Conservation (phyloP, 2,888 invertebrate genomes). For the Zygogramma bicolorata region DNA sequence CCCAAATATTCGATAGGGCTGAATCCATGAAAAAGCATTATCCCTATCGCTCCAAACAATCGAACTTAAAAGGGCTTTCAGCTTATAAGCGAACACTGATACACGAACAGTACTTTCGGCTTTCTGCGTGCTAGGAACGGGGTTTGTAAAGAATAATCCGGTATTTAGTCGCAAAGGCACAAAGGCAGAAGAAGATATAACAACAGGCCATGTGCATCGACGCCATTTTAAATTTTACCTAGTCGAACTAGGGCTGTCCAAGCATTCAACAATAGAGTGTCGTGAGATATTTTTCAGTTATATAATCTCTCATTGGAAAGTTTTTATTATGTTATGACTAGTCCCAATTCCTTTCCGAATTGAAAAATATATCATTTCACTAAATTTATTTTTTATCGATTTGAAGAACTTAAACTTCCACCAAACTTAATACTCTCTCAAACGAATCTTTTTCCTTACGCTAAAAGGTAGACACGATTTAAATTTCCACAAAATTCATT, state of each 20-base stretch:
- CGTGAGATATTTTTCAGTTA: too few relatives aligned
- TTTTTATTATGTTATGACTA: too few relatives aligned
- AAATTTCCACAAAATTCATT: too few relatives aligned
- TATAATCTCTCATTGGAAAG: too few relatives aligned
- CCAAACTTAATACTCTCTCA: too few relatives aligned
- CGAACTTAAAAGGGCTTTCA: slow-evolving; percentile 42
- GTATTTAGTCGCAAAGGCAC: slow-evolving; percentile 65
- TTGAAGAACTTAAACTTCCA: too few relatives aligned
- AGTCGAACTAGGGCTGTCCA: slow-evolving; percentile 46
- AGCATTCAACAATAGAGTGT: not conserved
- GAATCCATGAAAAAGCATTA: not conserved
- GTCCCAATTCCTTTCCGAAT: too few relatives aligned
- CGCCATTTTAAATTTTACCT: slow-evolving; percentile 49
- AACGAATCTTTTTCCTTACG: too few relatives aligned
- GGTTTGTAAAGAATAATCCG: slow-evolving; percentile 60
- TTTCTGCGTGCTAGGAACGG: slow-evolving; percentile 49
- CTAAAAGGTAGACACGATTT: too few relatives aligned
- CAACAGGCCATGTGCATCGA: slow-evolving; percentile 50
- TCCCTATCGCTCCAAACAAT: slow-evolving; percentile 40
- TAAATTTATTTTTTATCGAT: too few relatives aligned
- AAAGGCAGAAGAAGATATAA: slow-evolving; percentile 61
- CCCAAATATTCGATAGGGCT: not conserved
- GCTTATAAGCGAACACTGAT: slow-evolving; percentile 40
- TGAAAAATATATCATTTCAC: too few relatives aligned
- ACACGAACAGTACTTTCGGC: slow-evolving; percentile 33